Evolutionary conservation across 2,888 invertebrate genomes (phyloP), one percentile per base, ranked within the genome.

Genomic region (Slavum lentiscoides): DNA sequence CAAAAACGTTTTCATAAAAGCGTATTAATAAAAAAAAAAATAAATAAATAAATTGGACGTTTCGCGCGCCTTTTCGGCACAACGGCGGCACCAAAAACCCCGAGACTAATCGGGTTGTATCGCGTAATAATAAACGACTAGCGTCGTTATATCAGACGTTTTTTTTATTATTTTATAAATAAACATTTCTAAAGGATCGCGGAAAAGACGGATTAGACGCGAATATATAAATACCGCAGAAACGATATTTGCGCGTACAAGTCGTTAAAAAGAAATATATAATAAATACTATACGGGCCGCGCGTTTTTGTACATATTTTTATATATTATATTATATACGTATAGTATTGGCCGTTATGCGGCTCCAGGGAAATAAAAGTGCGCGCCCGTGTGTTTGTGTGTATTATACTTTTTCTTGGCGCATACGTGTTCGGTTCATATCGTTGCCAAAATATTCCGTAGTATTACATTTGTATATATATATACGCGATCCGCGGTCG

Each of bases 301-400:
- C 15, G 30, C 30, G 30, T 30, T 30, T 30, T 30, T 30, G 30
- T n/a, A n/a, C n/a, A n/a, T n/a, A n/a, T n/a, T n/a, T n/a, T n/a
- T n/a, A n/a, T n/a, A n/a, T n/a, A n/a, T n/a, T n/a, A n/a, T n/a
- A n/a, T 30, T 30, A 4, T 30, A 30, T 30, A 49, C 53, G 58
- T n/a, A 30, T 39, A 19, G 39, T 0, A 4, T 74, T 23, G 19
- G 15, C 6, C 11, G 67, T 55, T 43, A 58, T 58, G 58, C 39
- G 67, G 23, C 43, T 67, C 67, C 3, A 13, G 75, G 39, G 39
- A 67, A 75, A 75, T 67, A 67, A 67, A 39, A 67, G 21, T 58
- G 39, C 39, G 17, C 19, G 17, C n/a, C n/a, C n/a, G n/a, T n/a
- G n/a, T 4, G 30, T 30, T 2, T 30, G 30, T 30, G 30, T 4